Evolutionary conservation across 2,797 vertebrate species (phyloP).

Genomic region (Acipenser ruthenus): DNA sequence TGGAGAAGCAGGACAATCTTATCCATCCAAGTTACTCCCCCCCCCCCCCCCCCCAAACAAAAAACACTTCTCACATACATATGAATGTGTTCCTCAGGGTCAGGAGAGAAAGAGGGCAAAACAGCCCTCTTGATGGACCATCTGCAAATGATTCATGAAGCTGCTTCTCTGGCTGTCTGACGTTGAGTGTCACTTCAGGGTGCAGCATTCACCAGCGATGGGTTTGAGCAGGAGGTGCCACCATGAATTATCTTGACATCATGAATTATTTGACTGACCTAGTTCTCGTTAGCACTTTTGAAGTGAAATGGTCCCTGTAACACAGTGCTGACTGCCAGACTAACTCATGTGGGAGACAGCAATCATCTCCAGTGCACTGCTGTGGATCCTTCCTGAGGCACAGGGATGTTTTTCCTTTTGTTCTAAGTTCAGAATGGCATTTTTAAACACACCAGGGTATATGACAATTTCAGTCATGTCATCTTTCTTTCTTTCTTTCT

Average conservation of each 20-base stretch:
- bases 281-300: neutral
- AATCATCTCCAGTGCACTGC: neutral
- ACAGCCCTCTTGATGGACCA: neutral
- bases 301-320: neutral
- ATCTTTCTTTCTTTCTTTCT: too few relatives aligned
- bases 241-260: neutral
- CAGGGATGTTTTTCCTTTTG: too few relatives aligned
- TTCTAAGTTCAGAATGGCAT: too few relatives aligned
- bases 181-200: neutral
- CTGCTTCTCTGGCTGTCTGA: neutral
- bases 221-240: neutral
- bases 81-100: neutral
- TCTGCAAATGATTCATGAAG: constrained; percentile 4
- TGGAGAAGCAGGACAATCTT: neutral
- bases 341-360: neutral
- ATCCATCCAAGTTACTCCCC: neutral
- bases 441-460: too few relatives aligned
- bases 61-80: neutral
- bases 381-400: too few relatives aligned
- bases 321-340: neutral
- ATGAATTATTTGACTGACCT: neutral
- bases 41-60: neutral
- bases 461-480: too few relatives aligned
- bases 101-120: neutral
- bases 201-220: neutral